Conservation (phyloP, 2,797 vertebrate species). For the Lateolabrax maculatus region DNA sequence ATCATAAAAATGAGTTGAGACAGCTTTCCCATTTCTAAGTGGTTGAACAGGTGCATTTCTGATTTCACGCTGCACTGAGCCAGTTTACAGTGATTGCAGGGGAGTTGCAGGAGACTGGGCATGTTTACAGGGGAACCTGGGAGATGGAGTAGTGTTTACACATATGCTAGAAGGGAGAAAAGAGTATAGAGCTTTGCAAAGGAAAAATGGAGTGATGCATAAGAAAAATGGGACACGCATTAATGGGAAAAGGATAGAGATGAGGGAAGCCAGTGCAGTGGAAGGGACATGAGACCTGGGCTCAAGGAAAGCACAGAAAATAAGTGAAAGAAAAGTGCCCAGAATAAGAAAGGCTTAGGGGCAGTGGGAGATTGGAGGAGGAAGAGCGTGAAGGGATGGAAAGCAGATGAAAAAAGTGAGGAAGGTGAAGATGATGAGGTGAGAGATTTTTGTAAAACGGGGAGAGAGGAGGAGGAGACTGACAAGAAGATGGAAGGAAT, state of each 20-base stretch:
- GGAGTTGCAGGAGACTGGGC: conserved; percentile 80
- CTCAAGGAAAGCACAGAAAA: conserved; percentile 61
- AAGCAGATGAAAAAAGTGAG: conserved; percentile 60
- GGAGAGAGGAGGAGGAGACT: conserved; percentile 28
- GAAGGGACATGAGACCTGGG: conserved; percentile 70
- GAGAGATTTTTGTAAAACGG: conserved; percentile 54
- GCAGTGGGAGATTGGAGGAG: conserved; percentile 59
- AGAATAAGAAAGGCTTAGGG: conserved; percentile 71
- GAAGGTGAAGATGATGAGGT: conserved; percentile 62
- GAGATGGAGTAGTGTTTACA: conserved; percentile 83
- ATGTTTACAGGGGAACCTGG: conserved; percentile 83
- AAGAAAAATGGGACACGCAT: conserved; percentile 63
- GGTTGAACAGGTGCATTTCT: conserved; percentile 87
- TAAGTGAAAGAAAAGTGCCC: conserved; percentile 58
- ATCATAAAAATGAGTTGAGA: conserved; percentile 85
- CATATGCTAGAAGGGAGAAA: conserved; percentile 72
- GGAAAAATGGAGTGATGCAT: conserved; percentile 60
- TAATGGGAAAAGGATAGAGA: conserved; percentile 63
- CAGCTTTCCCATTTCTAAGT: conserved; percentile 85
- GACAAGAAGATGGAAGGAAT: conserved; percentile 58
- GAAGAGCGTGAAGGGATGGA: conserved; percentile 54
- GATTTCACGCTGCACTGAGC: conserved; percentile 87
- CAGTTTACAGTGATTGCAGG: conserved; percentile 85
- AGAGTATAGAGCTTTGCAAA: conserved; percentile 49
- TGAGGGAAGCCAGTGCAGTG: conserved; percentile 63